Evolutionary conservation across 2,797 vertebrate species (phyloP), one percentile per base, ranked within the genome.

Genomic region (Discoglossus pictus): DNA sequence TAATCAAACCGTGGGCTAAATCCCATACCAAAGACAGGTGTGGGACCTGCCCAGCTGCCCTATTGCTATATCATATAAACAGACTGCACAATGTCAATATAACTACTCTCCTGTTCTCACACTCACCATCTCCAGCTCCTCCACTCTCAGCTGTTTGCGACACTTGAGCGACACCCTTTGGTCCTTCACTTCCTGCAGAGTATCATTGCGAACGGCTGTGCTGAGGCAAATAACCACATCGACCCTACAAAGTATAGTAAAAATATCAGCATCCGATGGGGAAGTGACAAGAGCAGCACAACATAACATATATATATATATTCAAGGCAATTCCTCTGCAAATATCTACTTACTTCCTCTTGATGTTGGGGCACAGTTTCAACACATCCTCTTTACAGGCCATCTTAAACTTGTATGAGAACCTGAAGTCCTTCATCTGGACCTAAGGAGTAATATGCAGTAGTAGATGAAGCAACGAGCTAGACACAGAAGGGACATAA

Each of bases 391-490:
- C 97, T 78, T 99, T 98, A 83, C 97, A 99, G 50, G 97, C 97
- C 69, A 97, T 98, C 88, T 99, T 99, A 75, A 99, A 98, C 80
- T 99, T 99, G 84, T 98, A 98, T 0, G 96, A 98, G 80, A 98
- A 98, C 12, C 95, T 87, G 70, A 98, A 99, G 78, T 98, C 96
- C 85, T 98, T 99, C 88, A 98, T 97, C 75, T 99, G 97, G 65
- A 99, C 87, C 97, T 99, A 76, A 40, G 72, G 66, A 48, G 2
- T 6, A 2, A 35, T 51, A 52, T 24, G 18, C 11, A 9, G 20
- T 11, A 17, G 13, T n/a, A 4, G 4, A 15, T 4, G 9, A 36
- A 21, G 34, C 17, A 23, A n/a, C 21, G 9, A 8, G 27, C 24
- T 6, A 23, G 17, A 24, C 46, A 50, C 46, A 2, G 6, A 6